A percentile compares a stretch with the other conserved stretches of the same genome.
Conservation (phyloP, 2,888 invertebrate genomes). For the Aphodius granarius region DNA sequence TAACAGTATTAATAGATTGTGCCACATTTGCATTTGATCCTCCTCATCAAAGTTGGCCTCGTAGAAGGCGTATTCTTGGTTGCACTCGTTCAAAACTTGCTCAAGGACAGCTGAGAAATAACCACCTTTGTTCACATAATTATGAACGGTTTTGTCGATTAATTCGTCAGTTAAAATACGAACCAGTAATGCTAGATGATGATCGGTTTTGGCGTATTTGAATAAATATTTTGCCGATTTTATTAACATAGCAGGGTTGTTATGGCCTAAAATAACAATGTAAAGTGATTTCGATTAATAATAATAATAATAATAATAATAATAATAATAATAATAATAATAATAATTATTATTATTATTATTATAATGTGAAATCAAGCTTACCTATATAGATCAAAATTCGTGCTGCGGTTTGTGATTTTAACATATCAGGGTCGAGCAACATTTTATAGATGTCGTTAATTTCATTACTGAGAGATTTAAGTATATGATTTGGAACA, state of each 20-base stretch:
- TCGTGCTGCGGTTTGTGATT: constrained; percentile 63
- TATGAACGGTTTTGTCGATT: constrained; percentile 46
- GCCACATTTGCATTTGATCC: constrained; percentile 48
- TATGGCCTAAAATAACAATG: constrained; percentile 56
- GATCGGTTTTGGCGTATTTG: constrained; percentile 60
- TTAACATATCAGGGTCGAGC: constrained; percentile 57
- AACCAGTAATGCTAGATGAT: constrained; percentile 64
- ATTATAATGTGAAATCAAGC: no score
- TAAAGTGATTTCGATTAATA: no score
- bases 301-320: no score
- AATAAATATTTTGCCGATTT: constrained; percentile 64
- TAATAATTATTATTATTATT: no score
- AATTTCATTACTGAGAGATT: constrained; percentile 59
- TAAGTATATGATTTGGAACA: constrained; percentile 55
- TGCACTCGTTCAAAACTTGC: constrained; percentile 45
- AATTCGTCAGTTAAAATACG: constrained; percentile 64
- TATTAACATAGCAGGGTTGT: constrained; percentile 63
- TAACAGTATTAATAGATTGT: constrained; percentile 47
- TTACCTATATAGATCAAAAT: constrained; percentile 60
- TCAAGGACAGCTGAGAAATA: constrained; percentile 53
- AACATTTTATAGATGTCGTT: constrained; percentile 60
- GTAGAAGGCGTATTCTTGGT: constrained; percentile 34
- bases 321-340: no score
- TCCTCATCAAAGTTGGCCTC: constrained; percentile 37
- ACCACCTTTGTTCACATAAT: constrained; percentile 52